Evolutionary conservation across 2,113 vertebrate species (phyloP).

Genomic region (Otocyon megalotis): DNA sequence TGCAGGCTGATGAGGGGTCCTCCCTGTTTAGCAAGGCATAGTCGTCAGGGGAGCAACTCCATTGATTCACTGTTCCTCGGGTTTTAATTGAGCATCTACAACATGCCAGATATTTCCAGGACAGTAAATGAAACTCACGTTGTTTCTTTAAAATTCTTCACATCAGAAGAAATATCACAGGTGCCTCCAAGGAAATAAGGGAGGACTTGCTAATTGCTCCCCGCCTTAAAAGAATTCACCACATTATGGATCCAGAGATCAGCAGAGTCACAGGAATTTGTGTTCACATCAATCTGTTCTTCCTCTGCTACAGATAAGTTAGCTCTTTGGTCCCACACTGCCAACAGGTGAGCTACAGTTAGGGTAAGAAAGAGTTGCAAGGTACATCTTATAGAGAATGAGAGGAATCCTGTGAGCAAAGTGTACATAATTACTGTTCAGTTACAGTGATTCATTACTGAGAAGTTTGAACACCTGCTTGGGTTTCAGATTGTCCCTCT

Average conservation of each 20-base stretch:
- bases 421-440: not conserved
- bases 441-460: not conserved
- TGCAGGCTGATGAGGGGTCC: rapidly evolving
- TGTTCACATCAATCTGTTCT: not conserved
- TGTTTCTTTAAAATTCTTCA: not conserved
- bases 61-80: not conserved
- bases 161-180: not conserved
- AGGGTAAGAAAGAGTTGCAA: not conserved
- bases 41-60: no score
- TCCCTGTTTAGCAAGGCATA: not conserved
- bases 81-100: not conserved
- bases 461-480: not conserved
- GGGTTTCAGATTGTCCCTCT: not conserved
- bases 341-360: not conserved
- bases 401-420: not conserved
- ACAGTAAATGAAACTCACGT: not conserved
- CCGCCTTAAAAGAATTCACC: not conserved
- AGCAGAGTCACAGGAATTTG: not conserved
- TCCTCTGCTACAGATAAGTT: not conserved
- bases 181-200: not conserved
- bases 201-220: not conserved
- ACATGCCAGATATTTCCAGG: not conserved
- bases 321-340: not conserved
- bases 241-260: rapidly evolving
- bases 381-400: not conserved